These are phyloP conservation scores for Tolypeutes matacus DNA, from an alignment of 2,797 vertebrate genomes.

Conservation along the genomic window DNA sequence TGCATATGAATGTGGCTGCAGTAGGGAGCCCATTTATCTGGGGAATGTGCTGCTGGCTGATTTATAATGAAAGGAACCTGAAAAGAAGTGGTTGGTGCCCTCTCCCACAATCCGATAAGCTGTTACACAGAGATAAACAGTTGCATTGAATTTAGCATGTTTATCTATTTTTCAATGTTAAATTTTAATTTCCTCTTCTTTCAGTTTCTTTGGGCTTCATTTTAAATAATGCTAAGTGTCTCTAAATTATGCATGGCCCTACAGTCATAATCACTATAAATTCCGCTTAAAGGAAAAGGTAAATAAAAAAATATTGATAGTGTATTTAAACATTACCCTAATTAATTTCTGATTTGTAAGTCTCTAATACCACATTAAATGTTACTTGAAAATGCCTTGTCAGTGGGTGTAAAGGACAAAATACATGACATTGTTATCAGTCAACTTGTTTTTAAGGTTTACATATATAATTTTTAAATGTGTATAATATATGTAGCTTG, in stretches of 20 bases:
- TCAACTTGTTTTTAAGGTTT: slow-evolving; percentile 36
- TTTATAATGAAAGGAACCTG: slow-evolving; percentile 72
- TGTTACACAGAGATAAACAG: slow-evolving; percentile 73
- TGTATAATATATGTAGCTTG: not conserved
- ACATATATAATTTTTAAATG: slow-evolving; percentile 56
- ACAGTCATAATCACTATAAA: slow-evolving; percentile 76
- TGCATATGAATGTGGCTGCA: slow-evolving; percentile 49
- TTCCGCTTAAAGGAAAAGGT: slow-evolving; percentile 80
- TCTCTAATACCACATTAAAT: slow-evolving; percentile 57
- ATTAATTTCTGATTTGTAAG: slow-evolving; percentile 72
- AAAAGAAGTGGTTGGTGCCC: slow-evolving; percentile 55
- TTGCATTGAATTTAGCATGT: slow-evolving; percentile 60
- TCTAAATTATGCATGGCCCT: slow-evolving; percentile 84
- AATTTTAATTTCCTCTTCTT: slow-evolving; percentile 83
- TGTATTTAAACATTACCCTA: slow-evolving; percentile 76
- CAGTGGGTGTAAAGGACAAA: slow-evolving; percentile 49
- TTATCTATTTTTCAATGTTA: slow-evolving; percentile 80
- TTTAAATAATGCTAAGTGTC: slow-evolving; percentile 84
- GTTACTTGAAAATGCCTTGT: slow-evolving; percentile 60
- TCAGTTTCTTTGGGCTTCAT: slow-evolving; percentile 70
- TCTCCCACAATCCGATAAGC: slow-evolving; percentile 74
- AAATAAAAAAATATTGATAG: slow-evolving; percentile 83
- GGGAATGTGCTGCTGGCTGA: slow-evolving; percentile 60
- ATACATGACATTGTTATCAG: slow-evolving; percentile 4
- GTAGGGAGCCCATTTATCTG: slow-evolving; percentile 67